Evolutionary conservation across 2,113 vertebrate species (phyloP).

Genomic region (Clarias magur): DNA sequence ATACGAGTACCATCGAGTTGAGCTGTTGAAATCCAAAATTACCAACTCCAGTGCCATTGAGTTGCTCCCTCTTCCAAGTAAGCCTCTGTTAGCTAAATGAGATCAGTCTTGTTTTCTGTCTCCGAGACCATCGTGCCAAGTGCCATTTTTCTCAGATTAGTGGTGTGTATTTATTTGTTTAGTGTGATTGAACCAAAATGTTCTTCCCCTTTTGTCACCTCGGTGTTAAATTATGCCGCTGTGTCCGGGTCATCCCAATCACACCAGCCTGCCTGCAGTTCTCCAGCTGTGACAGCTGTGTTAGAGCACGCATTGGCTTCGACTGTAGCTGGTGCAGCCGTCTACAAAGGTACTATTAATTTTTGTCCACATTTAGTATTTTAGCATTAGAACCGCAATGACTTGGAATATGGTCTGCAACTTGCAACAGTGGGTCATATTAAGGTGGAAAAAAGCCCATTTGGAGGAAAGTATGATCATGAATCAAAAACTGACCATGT

Average conservation of each 20-base stretch:
- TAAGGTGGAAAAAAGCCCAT: background rate
- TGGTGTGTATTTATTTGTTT: conserved; percentile 31
- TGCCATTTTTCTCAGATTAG: conserved; percentile 9
- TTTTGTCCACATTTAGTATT: background rate
- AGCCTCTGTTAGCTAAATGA: conserved; percentile 56
- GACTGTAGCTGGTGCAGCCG: conserved; percentile 97
- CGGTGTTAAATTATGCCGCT: conserved; percentile 21
- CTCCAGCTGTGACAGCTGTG: conserved; percentile 85
- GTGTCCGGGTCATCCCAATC: background rate
- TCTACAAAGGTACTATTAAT: conserved; percentile 83
- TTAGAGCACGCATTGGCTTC: conserved; percentile 91
- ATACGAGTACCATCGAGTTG: conserved; percentile 95
- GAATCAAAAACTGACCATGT: background rate
- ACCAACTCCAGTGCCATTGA: conserved; percentile 84
- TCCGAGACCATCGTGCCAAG: background rate
- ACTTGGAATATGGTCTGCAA: background rate
- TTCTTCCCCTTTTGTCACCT: background rate
- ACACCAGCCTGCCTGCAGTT: conserved; percentile 91
- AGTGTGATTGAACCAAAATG: conserved; percentile 13
- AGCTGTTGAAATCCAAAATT: conserved; percentile 90
- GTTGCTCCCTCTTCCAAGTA: conserved; percentile 92
- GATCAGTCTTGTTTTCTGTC: background rate
- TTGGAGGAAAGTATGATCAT: background rate
- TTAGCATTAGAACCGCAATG: background rate
- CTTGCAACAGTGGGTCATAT: background rate